phyloP scores from a whole-genome alignment of 2,797 vertebrate species.

The Paguma larvata region DNA sequence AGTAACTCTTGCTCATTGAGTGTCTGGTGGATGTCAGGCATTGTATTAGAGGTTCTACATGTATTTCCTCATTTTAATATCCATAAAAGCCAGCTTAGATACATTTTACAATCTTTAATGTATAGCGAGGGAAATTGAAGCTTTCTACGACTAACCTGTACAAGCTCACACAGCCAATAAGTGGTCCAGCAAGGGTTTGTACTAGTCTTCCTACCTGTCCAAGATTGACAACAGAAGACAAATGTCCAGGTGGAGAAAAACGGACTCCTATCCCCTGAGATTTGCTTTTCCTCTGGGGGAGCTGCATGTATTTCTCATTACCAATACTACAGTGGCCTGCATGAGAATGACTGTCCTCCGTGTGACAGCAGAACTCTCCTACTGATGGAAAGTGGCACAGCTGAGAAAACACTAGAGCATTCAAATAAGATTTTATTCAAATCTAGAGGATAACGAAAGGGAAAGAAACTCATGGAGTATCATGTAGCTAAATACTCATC shows the following conservation, averaged over 20 bases:
- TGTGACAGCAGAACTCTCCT: not conserved
- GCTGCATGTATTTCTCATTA: not conserved
- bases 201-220: not conserved
- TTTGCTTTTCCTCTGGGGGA: not conserved
- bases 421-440: constrained; percentile 45
- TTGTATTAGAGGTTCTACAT: not conserved
- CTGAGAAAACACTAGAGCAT: not conserved
- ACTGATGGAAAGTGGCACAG: not conserved
- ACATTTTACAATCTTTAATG: not conserved
- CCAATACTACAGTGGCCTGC: not conserved
- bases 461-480: constrained; percentile 12
- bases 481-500: not conserved
- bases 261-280: not conserved
- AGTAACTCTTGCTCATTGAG: not conserved
- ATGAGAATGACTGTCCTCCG: not conserved
- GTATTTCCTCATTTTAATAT: constrained; percentile 49
- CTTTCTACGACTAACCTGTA: not conserved
- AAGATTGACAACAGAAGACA: not conserved
- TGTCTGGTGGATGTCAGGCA: not conserved
- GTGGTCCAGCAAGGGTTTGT: not conserved
- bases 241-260: not conserved
- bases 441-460: not conserved
- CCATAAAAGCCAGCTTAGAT: not conserved
- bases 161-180: not conserved
- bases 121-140: not conserved